Base-by-base conservation (phyloP, 2,888 invertebrate genomes). In the Epinotia brunnichana region DNA sequence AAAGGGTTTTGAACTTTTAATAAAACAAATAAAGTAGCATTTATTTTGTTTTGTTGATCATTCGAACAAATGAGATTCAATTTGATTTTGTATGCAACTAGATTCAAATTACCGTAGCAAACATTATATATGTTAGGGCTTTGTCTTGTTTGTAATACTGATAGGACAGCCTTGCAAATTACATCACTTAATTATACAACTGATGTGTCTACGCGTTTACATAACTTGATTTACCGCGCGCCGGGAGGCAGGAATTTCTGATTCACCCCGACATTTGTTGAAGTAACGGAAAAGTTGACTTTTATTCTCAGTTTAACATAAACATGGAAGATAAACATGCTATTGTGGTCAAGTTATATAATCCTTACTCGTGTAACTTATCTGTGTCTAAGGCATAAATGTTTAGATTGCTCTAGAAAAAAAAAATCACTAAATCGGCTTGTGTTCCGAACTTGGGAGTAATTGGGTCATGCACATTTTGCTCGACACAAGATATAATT, bases 101-200 rank as follows among this genome's bases (percentile, higher is more conserved):
- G 7, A 35, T 35, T 35, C 9, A 35, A 35, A 35, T 35, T 35
- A 35, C 9, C 9, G 7, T 9, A 35, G 35, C 35, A 35, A 35
- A 35, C 35, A 35, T 35, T 35, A 7, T 35, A 35, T 35, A 35
- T 35, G 35, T 7, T 35, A 35, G 35, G 9, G 9, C 35, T 35
- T 35, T 0, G 48, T 7, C 5, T 7, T 48, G 19, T 53, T 19
- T 11, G 51, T 51, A 17, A 9, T n/a, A 9, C 21, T 44, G 21
- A n/a, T 44, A 29, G 5, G 5, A 9, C 21, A 60, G 21, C 54
- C 17, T 69, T 61, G 62, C 21, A 5, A 9, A 44, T 70, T 70
- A 70, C 56, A 56, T 70, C 54, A 57, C n/a, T 56, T 69, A 41
- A 70, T 69, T 62, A 70, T 35, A 62, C 62, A 48, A 54, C 21